phyloP scores from a whole-genome alignment of 2,113 vertebrate genomes.

The Dicentrarchus labrax region DNA sequence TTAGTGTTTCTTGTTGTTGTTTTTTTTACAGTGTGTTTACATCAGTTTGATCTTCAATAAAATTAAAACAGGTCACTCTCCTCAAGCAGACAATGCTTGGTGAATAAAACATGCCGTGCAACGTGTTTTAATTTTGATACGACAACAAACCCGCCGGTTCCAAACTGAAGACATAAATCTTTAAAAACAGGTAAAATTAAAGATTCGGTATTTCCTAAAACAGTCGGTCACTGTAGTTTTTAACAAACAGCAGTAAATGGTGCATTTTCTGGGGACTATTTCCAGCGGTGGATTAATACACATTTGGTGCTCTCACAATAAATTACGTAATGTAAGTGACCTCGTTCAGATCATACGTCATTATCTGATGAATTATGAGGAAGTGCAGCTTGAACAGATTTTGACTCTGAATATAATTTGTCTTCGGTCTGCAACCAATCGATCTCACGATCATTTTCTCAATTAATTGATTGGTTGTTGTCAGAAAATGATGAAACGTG shows the following conservation, averaged over 20 bases:
- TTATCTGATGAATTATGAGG: background rate
- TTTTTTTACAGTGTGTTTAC: too few relatives aligned
- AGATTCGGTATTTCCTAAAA: background rate
- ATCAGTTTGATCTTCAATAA: too few relatives aligned
- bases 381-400: slow-evolving; percentile 8
- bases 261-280: background rate
- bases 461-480: too few relatives aligned
- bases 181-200: background rate
- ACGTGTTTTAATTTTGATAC: too few relatives aligned
- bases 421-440: too few relatives aligned
- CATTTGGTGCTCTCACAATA: background rate
- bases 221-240: background rate
- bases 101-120: too few relatives aligned
- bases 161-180: background rate
- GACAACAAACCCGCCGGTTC: too few relatives aligned
- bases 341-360: background rate
- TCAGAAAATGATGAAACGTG: too few relatives aligned
- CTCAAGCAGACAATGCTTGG: too few relatives aligned
- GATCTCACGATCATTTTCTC: too few relatives aligned
- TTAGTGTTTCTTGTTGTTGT: too few relatives aligned
- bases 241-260: background rate
- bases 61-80: too few relatives aligned
- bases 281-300: background rate
- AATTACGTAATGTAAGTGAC: background rate
- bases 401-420: background rate